Evolutionary conservation across 37 sponge, comb jelly and placozoan genomes (phyloP), one percentile per base, ranked within the genome.

Genomic region (Cladorhizidae sp.): DNA sequence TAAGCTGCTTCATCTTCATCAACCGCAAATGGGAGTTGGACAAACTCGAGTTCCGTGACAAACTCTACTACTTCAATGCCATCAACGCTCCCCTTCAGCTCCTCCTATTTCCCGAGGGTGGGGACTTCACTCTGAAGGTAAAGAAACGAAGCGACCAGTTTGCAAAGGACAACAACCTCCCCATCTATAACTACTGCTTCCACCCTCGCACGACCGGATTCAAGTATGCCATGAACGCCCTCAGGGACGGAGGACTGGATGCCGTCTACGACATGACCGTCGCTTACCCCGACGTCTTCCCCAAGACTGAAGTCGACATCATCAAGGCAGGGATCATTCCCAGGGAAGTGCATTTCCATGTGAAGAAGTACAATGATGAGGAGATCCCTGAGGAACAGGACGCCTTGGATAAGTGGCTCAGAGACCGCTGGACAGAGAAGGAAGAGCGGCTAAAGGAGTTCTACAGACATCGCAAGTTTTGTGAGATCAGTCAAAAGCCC

Each of bases 71-170:
- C 70, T 67, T 81, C 86, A 94, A 86, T 38, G 61, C 62, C 67
- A 32, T 83, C 73, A 41, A 75, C 31, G 61, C 42, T 21, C 93
- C 93, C 2, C 17, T 74, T 8, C 92, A 95, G 56, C 74, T 95
- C 26, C 84, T 95, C 33, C 56, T 92, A 43, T 95, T 95, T 50
- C 95, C 95, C 40, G 95, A 89, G 42, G 95, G 95, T 8, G 75
- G 78, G 26, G 90, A 95, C 64, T 69, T 92, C 36, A 89, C 83
- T 7, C 40, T 45, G 5, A 72, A 76, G 38, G 41, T 79, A 23
- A 86, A 91, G 77, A 62, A 57, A 22, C 86, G 52, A 52, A 86
- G 86, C 71, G 87, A 95, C 64, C 8, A 67, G 38, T 95, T 69
- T 73, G 95, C 95, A 3, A 80, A 85, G 37, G 40, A 49, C 14